Percentiles rank a stretch among this genome's conserved stretches.
These are phyloP conservation scores for Phenacoccus solenopsis DNA, from an alignment of 1,140 invertebrate genomes.

Conservation along the genomic window DNA sequence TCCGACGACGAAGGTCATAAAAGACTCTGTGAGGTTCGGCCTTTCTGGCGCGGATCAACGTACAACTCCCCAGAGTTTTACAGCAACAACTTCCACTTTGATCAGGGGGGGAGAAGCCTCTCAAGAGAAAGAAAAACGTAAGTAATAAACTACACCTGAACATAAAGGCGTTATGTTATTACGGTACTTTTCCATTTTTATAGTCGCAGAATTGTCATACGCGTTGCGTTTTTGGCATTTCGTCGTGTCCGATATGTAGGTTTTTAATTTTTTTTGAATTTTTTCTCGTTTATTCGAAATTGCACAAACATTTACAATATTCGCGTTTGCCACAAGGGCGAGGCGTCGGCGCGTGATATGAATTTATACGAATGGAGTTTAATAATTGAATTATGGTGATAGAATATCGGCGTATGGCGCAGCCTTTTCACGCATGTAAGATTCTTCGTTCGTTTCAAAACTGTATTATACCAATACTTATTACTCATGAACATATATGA, in stretches of 20 bases:
- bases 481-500: too few relatives aligned
- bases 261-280: not conserved
- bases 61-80: not conserved
- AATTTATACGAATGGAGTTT: too few relatives aligned
- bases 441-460: too few relatives aligned
- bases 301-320: not conserved
- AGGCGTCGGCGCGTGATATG: not conserved
- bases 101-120: not conserved
- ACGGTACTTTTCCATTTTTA: not conserved
- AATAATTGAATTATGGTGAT: not conserved
- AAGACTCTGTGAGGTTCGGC: not conserved
- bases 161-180: constrained; percentile 2
- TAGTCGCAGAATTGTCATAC: not conserved
- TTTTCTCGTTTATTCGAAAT: not conserved
- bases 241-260: not conserved
- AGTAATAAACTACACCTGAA: constrained; percentile 2
- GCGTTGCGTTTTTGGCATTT: not conserved
- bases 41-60: not conserved
- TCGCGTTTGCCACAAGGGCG: not conserved
- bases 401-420: not conserved
- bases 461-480: too few relatives aligned
- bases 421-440: too few relatives aligned
- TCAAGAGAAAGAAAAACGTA: not conserved
- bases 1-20: not conserved
- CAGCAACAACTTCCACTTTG: not conserved